A percentile compares a stretch with the other conserved stretches of the same genome.
phyloP scores from a whole-genome alignment of 2,797 vertebrate genomes.

The Loriculus beryllinus region DNA sequence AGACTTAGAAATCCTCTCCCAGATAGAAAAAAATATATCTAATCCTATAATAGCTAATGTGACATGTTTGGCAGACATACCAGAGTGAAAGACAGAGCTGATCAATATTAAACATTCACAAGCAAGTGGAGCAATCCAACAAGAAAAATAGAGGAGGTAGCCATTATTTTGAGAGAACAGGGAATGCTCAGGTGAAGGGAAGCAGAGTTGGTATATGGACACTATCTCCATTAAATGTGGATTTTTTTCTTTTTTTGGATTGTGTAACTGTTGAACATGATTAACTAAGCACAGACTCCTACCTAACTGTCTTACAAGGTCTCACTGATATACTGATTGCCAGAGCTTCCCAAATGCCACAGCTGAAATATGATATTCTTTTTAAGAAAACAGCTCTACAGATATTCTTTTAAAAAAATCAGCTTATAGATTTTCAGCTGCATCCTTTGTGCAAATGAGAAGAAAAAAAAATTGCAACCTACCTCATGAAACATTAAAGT shows the following conservation, averaged over 20 bases:
- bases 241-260: not conserved
- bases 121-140: slow-evolving; percentile 24
- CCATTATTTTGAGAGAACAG: not conserved
- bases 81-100: slow-evolving; percentile 35
- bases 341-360: not conserved
- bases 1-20: slow-evolving; percentile 36
- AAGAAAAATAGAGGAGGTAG: not conserved
- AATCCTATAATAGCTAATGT: slow-evolving; percentile 46
- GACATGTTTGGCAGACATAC: slow-evolving; percentile 47
- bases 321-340: not conserved
- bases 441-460: not conserved
- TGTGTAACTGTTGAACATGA: not conserved
- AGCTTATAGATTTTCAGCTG: not conserved
- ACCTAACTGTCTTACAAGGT: not conserved
- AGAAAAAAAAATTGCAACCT: not conserved
- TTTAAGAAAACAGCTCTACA: not conserved
- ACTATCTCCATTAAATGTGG: not conserved
- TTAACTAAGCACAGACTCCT: not conserved
- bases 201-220: not conserved
- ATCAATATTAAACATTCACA: slow-evolving; percentile 44
- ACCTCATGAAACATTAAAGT: not conserved
- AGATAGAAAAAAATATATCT: slow-evolving; percentile 56
- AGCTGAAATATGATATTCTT: not conserved
- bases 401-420: not conserved
- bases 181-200: not conserved